These are phyloP conservation scores for Botia almorhae DNA, from an alignment of 2,797 vertebrate species.

Conservation along the genomic window DNA sequence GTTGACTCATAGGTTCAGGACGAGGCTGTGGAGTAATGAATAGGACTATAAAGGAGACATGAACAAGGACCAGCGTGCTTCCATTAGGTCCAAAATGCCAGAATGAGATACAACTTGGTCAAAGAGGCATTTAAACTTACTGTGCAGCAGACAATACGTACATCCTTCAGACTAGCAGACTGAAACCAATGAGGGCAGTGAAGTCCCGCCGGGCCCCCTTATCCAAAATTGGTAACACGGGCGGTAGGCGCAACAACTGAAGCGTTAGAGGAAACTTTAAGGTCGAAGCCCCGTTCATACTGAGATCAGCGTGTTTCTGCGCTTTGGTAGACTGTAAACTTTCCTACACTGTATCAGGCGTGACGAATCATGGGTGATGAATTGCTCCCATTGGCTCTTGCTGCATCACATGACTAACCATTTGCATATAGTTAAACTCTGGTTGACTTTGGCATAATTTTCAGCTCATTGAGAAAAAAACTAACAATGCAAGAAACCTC, in stretches of 20 bases:
- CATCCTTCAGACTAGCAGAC: constrained; percentile 13
- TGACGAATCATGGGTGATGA: not conserved
- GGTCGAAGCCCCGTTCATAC: not conserved
- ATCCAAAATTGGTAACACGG: constrained; percentile 1
- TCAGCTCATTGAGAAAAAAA: too few relatives aligned
- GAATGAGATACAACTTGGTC: constrained; percentile 22
- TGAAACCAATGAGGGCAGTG: constrained; percentile 23
- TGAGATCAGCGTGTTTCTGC: constrained; percentile 8
- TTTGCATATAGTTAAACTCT: not conserved
- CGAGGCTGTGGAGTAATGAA: constrained; percentile 16
- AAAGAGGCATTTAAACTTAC: not conserved
- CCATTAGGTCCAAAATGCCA: not conserved
- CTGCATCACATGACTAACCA: not conserved
- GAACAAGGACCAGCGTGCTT: constrained; percentile 15
- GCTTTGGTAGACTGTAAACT: not conserved
- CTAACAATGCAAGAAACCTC: too few relatives aligned
- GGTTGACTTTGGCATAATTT: too few relatives aligned
- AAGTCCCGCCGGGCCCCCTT: constrained; percentile 5
- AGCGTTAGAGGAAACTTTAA: not conserved
- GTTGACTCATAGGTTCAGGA: constrained; percentile 15
- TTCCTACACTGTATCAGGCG: not conserved
- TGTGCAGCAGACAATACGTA: not conserved
- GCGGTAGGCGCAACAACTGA: not conserved
- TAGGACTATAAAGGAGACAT: constrained; percentile 11
- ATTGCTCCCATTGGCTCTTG: too few relatives aligned